These are phyloP conservation scores for Himalopsyche anomala DNA, from an alignment of 2,888 invertebrate species.

Conservation along the genomic window DNA sequence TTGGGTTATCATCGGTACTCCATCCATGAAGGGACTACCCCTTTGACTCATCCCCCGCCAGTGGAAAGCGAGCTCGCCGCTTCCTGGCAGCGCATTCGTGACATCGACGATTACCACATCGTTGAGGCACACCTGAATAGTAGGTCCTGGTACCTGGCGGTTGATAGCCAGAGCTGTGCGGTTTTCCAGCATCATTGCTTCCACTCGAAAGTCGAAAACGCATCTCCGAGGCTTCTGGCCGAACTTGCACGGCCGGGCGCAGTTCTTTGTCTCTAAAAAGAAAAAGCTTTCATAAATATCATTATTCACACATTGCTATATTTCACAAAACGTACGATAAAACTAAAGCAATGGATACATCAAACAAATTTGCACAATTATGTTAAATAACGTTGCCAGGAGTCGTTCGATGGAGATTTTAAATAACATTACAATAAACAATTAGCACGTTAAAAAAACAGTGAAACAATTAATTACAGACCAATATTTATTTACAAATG, in stretches of 20 bases:
- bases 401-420: too few relatives aligned
- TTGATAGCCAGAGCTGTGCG: slow-evolving; percentile 71
- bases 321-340: too few relatives aligned
- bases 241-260: slow-evolving; percentile 75
- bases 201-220: slow-evolving; percentile 72
- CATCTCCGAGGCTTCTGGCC: slow-evolving; percentile 75
- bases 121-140: slow-evolving; percentile 82
- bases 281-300: background rate
- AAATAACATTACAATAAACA: too few relatives aligned
- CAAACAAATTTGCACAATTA: too few relatives aligned
- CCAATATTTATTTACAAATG: too few relatives aligned
- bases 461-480: too few relatives aligned
- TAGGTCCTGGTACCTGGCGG: slow-evolving; percentile 74
- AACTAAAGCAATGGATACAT: too few relatives aligned
- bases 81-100: slow-evolving; percentile 74
- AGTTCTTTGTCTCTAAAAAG: slow-evolving; percentile 66
- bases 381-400: too few relatives aligned
- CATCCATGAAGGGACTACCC: slow-evolving; percentile 85
- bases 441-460: too few relatives aligned
- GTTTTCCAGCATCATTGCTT: slow-evolving; percentile 70
- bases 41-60: slow-evolving; percentile 84
- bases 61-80: slow-evolving; percentile 80
- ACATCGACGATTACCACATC: slow-evolving; percentile 86
- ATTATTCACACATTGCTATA: too few relatives aligned
- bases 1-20: slow-evolving; percentile 86